Evolutionary conservation across 1,140 invertebrate species (phyloP), one percentile per base, ranked within the genome.

Genomic region (Drosophila parvula): DNA sequence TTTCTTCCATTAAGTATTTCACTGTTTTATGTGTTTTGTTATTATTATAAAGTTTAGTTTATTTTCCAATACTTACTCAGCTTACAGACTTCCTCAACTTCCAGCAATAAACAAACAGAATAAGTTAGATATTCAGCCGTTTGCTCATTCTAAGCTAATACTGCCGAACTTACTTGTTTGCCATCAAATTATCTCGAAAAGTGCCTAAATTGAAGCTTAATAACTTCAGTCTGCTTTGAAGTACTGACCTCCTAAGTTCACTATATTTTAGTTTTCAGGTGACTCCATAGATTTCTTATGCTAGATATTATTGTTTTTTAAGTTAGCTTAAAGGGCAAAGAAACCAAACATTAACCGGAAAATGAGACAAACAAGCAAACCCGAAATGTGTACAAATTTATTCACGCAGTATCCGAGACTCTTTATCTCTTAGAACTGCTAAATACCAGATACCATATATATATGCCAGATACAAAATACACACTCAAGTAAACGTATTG

Each of bases 401-500:
- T 64, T 68, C 61, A 69, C 36, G 69, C 68, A 70, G 51, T 10
- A 58, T 56, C 41, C 43, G 34, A 73, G 55, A 56, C 27, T 53
- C 36, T 16, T 74, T 73, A 74, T 74, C 68, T 55, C 32, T 55
- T 40, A 28, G 51, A 71, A 74, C 43, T 44, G 48, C 70, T 70
- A 48, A 45, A 74, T 61, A 74, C 67, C 64, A 74, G 48, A 75
- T 59, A 75, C 60, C 60, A 56, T 45, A 61, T 70, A 78, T 64
- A 61, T 70, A 78, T 69, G 76, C 40, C 56, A 69, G 41, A 70
- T 58, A 78, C 59, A 67, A 62, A 74, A 59, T 62, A 77, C 74
- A 79, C 75, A 78, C 60, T 69, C 43, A 48, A 77, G 59, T 63
- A 70, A 81, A 80, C 36, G 41, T 76, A 77, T 83, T 71, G 71